These are phyloP conservation scores for Phataginus tetradactyla DNA, from an alignment of 2,797 vertebrate genomes.

Conservation along the genomic window DNA sequence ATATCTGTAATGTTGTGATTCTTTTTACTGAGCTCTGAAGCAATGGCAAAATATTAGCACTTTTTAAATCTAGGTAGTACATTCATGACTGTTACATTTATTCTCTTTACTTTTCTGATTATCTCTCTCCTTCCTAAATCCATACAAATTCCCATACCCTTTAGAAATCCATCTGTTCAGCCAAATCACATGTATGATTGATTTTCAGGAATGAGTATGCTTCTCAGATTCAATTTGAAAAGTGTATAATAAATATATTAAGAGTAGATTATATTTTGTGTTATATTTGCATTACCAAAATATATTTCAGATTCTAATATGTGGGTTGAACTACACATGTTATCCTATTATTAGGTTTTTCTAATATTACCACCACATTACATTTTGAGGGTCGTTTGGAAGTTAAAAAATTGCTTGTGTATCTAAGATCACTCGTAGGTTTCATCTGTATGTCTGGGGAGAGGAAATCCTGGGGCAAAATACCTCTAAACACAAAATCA, in stretches of 20 bases:
- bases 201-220: neutral
- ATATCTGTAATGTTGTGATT: neutral
- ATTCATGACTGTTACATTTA: neutral
- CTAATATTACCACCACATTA: neutral
- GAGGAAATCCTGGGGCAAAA: too few relatives aligned
- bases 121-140: neutral
- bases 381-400: neutral
- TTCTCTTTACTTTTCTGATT: neutral
- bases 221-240: neutral
- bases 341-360: neutral
- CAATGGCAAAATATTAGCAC: neutral
- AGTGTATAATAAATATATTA: neutral
- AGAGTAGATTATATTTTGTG: neutral
- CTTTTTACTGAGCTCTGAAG: slow-evolving; percentile 26
- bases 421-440: neutral
- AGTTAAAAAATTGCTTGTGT: neutral
- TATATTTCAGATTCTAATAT: slow-evolving; percentile 3
- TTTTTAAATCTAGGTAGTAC: slow-evolving; percentile 6
- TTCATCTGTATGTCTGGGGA: neutral
- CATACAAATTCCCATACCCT: neutral
- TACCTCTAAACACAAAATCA: too few relatives aligned
- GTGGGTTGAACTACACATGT: neutral
- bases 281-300: neutral
- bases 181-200: neutral
- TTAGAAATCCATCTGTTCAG: slow-evolving; percentile 25